Conservation (phyloP, 2,888 invertebrate genomes). For the Brachyopa scutellaris region DNA sequence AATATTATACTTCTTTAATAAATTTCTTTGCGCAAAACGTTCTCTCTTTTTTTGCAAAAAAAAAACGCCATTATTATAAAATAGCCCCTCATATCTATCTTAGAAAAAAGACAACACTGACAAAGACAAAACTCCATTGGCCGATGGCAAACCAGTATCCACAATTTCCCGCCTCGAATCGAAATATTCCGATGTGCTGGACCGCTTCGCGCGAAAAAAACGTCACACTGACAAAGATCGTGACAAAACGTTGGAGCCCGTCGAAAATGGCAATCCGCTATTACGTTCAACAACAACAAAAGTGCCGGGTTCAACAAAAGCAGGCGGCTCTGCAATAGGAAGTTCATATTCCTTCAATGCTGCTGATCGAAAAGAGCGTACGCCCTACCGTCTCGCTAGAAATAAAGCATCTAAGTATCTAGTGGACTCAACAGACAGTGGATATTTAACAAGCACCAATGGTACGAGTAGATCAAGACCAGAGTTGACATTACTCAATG, state of each 20-base stretch:
- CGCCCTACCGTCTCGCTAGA: conserved; percentile 79
- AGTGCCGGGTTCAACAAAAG: conserved; percentile 86
- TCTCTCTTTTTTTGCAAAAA: no score
- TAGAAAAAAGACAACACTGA: conserved; percentile 78
- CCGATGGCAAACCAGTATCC: conserved; percentile 76
- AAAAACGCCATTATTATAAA: no score
- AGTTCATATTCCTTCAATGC: conserved; percentile 83
- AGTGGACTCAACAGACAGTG: conserved; percentile 78
- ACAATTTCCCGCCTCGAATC: conserved; percentile 89
- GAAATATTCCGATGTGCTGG: conserved; percentile 89
- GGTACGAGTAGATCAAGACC: conserved; percentile 73
- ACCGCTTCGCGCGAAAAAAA: conserved; percentile 85
- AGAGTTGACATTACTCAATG: conserved; percentile 76
- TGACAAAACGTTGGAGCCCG: conserved; percentile 88
- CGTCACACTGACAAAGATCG: conserved; percentile 81
- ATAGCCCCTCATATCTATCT: conserved; percentile 1
- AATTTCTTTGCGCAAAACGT: background rate
- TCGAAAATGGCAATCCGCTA: conserved; percentile 81
- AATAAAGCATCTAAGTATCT: conserved; percentile 78
- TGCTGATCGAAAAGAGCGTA: conserved; percentile 82
- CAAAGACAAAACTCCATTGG: conserved; percentile 81
- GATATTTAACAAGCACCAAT: conserved; percentile 77
- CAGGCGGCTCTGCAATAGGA: conserved; percentile 83
- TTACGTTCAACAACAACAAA: conserved; percentile 89
- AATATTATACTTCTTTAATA: no score